Base-by-base conservation (phyloP, 2,797 vertebrate genomes). In the Sternotherus odoratus region DNA sequence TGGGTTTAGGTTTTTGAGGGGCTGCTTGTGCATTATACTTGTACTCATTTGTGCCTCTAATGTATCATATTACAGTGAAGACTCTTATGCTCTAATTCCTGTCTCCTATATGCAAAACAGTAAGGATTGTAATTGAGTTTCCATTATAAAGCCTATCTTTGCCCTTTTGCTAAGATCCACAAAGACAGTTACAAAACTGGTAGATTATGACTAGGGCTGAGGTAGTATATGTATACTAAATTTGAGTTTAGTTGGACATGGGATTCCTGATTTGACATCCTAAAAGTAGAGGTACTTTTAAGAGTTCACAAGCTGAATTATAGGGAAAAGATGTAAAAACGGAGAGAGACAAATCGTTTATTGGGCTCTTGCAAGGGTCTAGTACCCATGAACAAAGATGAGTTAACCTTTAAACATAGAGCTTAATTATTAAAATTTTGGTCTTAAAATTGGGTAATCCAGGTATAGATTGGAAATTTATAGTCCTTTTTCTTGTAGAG, bases 51-150 rank as follows among this genome's bases (percentile, higher is more conserved):
- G 77, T 82, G 81, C 46, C 36, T 78, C 33, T 36, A 33, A 1
- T 28, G 36, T 46, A 43, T 72, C 43, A 48, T 16, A 46, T 13
- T 48, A 46, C 28, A 43, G 28, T 50, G 19, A 3, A 87, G 92
- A 17, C 51, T 30, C n/a, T 79, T 77, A 81, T 79, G 12, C 56
- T 94, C 26, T 93, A 50, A 21, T 83, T 92, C 21, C 7, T 75
- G 21, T n/a, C 66, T 79, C 12, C 86, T 48, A 75, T 75, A 13
- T 19, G 88, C 21, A 23, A 82, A 50, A 49, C 19, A 0, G 1
- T 84, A 92, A 74, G 82, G 91, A 86, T 1, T 69, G 33, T 91
- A 92, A 28, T 77, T 80, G 46, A 86, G 46, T 91, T 91, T 81
- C 56, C 19, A 1, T 82, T 92, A 66, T 3, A 48, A 28, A 57